Percentiles rank a stretch among this genome's conserved stretches.
These are phyloP conservation scores for Eupleurogrammus muticus DNA, from an alignment of 2,797 vertebrate genomes.

Conservation along the genomic window DNA sequence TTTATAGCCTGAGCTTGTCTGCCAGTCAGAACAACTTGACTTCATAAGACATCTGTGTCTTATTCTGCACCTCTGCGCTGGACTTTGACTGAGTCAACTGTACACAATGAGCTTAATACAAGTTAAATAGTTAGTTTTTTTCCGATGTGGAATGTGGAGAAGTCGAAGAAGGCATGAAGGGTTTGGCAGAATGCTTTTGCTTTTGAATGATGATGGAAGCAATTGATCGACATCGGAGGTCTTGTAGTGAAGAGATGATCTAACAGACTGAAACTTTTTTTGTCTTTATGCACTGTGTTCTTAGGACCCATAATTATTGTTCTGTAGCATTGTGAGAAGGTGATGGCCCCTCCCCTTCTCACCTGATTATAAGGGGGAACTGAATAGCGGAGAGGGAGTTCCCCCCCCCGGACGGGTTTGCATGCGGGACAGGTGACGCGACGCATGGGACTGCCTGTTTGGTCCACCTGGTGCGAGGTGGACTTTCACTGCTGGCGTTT, in stretches of 20 bases:
- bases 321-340: no score
- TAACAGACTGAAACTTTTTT: background rate
- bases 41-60: constrained; percentile 59
- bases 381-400: no score
- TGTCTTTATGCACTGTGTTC: background rate
- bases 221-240: constrained; percentile 27
- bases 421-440: no score
- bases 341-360: no score
- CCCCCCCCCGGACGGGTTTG: no score
- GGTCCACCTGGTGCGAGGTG: no score
- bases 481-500: no score
- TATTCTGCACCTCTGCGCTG: constrained; percentile 53
- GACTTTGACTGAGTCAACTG: constrained; percentile 50
- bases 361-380: no score
- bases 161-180: constrained; percentile 40
- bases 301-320: background rate
- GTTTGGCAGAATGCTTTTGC: constrained; percentile 60
- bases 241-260: background rate
- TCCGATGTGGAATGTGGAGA: constrained; percentile 65
- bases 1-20: constrained; percentile 55
- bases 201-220: constrained; percentile 56
- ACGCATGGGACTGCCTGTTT: no score
- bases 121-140: constrained; percentile 36
- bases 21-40: constrained; percentile 27
- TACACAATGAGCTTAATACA: constrained; percentile 49